These are phyloP conservation scores for Amyelois transitella DNA, from an alignment of 1,140 invertebrate genomes.

Conservation along the genomic window DNA sequence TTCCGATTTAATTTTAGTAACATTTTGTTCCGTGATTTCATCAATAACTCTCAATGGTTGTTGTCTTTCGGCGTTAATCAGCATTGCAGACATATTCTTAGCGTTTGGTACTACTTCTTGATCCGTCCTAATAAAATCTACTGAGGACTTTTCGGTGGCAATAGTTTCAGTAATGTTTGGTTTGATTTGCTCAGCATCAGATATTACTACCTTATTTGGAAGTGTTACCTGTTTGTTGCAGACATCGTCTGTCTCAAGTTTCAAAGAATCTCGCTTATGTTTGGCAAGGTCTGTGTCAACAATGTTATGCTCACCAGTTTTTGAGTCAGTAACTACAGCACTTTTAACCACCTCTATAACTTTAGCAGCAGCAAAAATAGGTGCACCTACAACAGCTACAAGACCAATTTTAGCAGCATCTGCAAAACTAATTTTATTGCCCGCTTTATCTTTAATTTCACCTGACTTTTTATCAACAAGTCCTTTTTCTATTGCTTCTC, in stretches of 20 bases:
- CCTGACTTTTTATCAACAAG: conserved; percentile 85
- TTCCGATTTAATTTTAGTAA: conserved; percentile 45
- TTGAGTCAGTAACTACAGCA: conserved; percentile 79
- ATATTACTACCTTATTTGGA: background rate
- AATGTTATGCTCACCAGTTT: conserved; percentile 81
- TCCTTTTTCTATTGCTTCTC: conserved; percentile 85
- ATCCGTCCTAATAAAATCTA: conserved; percentile 1
- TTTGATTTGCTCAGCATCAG: conserved; percentile 14
- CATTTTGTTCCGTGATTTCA: conserved; percentile 64
- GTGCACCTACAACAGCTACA: conserved; percentile 81
- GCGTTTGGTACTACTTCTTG: conserved; percentile 17
- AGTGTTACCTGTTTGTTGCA: background rate
- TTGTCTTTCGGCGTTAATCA: conserved; percentile 62
- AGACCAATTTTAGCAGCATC: conserved; percentile 86
- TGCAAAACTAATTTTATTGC: conserved; percentile 79
- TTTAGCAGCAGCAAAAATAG: conserved; percentile 79
- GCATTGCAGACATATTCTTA: conserved; percentile 48
- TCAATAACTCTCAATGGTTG: conserved; percentile 61
- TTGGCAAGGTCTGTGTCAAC: conserved; percentile 70
- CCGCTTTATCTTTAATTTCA: conserved; percentile 78
- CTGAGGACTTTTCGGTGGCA: conserved; percentile 16
- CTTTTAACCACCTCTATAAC: conserved; percentile 64
- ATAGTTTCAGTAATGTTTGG: conserved; percentile 15
- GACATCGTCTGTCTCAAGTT: conserved; percentile 9
- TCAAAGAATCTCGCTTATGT: conserved; percentile 4